These are phyloP conservation scores for Parauchenoglanis ngamensis DNA, from an alignment of 2,797 vertebrate species.

Conservation along the genomic window DNA sequence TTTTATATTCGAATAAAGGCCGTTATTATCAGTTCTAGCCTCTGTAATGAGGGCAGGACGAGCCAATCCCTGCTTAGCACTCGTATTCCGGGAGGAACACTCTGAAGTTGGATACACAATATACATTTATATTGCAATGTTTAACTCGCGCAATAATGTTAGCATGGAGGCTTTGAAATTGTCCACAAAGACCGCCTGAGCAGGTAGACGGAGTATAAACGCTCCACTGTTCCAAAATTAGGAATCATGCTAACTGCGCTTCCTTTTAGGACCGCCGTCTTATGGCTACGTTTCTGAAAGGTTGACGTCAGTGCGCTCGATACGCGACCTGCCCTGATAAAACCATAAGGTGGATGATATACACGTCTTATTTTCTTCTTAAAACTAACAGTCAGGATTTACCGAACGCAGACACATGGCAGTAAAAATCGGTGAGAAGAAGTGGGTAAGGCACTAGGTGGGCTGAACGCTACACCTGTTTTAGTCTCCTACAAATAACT, in stretches of 20 bases:
- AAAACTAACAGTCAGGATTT: slow-evolving; percentile 72
- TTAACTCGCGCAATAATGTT: no score
- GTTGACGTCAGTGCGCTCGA: not conserved
- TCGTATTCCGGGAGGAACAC: not conserved
- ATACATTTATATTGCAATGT: not conserved
- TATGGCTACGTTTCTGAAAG: not conserved
- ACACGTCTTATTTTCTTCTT: slow-evolving; percentile 28
- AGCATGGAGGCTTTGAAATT: not conserved
- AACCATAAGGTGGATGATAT: slow-evolving; percentile 67
- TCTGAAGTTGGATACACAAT: not conserved
- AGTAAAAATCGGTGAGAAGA: slow-evolving; percentile 88
- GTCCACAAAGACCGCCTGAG: not conserved
- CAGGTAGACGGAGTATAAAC: not conserved
- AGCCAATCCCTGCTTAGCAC: not conserved
- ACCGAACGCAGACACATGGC: slow-evolving; percentile 82
- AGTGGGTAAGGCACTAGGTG: slow-evolving; percentile 96
- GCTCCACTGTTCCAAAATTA: not conserved
- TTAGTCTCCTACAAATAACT: slow-evolving; percentile 99
- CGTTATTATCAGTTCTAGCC: not conserved
- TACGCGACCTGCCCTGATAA: slow-evolving; percentile 66
- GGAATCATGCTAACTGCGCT: not conserved
- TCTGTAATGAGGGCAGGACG: not conserved
- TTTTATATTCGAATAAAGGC: not conserved
- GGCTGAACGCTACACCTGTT: slow-evolving; percentile 85
- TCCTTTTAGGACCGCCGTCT: not conserved